These are phyloP conservation scores for Dendrophyllia cribrosa DNA, from an alignment of 64 coral and sea anemone genomes.

Conservation along the genomic window DNA sequence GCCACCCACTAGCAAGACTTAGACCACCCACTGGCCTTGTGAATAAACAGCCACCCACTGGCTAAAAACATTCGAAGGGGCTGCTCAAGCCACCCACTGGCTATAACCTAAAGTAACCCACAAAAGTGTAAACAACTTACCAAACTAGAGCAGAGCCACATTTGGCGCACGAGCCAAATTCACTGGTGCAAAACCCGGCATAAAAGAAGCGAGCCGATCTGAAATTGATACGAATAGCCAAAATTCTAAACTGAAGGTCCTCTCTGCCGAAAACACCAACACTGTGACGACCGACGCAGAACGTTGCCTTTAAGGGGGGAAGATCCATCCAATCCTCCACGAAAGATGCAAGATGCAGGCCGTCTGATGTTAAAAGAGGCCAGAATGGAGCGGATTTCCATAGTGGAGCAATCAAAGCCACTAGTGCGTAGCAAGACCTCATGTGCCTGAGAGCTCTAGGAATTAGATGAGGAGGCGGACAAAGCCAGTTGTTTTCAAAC, in stretches of 20 bases:
- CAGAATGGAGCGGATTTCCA: conserved; percentile 22
- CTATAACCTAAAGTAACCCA: neutral
- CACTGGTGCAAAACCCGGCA: conserved; percentile 49
- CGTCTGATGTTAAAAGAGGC: neutral
- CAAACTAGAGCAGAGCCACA: neutral
- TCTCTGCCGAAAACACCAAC: conserved; percentile 53
- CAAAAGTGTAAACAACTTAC: neutral
- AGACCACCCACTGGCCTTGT: no score
- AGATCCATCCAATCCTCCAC: neutral
- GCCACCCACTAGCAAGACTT: no score
- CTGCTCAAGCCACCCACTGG: neutral
- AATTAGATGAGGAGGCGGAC: conserved; percentile 29
- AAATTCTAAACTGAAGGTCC: conserved; percentile 46
- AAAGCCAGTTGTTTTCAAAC: conserved; percentile 31
- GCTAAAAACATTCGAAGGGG: neutral
- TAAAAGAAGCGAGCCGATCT: conserved; percentile 30
- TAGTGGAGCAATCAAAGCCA: neutral
- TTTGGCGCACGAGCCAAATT: neutral
- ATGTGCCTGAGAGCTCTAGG: conserved; percentile 9
- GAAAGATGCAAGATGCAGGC: conserved; percentile 12
- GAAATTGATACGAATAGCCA: conserved; percentile 60
- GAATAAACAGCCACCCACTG: neutral
- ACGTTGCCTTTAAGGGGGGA: conserved; percentile 13
- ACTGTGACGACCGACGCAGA: conserved; percentile 54
- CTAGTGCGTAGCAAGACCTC: conserved; percentile 7